Evolutionary conservation across 2,797 vertebrate species (phyloP).

Genomic region (Holocentrus rufus): DNA sequence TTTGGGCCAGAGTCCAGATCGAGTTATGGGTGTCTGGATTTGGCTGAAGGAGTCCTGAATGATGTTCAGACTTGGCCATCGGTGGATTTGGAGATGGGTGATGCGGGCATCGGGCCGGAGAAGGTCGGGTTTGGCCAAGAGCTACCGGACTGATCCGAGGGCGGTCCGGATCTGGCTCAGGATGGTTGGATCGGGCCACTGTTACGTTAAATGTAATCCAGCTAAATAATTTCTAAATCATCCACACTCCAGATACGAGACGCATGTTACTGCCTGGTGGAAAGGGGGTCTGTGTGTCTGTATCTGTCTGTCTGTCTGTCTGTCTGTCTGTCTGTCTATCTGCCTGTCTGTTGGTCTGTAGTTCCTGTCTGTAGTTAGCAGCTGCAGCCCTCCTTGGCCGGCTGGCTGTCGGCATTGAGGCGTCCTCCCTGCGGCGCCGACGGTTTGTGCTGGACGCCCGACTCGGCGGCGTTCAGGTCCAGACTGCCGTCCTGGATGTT

Average conservation of each 20-base stretch:
- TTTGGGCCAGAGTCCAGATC: no score
- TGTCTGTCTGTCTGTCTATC: slow-evolving; percentile 21
- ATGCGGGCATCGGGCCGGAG: neutral
- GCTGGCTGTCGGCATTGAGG: slow-evolving; percentile 92
- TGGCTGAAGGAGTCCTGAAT: no score
- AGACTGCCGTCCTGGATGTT: slow-evolving; percentile 98
- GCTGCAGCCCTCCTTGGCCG: slow-evolving; percentile 94
- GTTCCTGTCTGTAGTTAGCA: slow-evolving; percentile 85
- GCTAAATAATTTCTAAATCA: neutral
- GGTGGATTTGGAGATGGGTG: no score
- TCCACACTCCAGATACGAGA: slow-evolving; percentile 1
- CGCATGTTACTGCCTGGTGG: slow-evolving; percentile 20
- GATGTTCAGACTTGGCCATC: no score
- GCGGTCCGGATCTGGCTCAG: slow-evolving; percentile 1
- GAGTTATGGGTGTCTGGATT: no score
- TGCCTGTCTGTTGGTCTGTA: no score
- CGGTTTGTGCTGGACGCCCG: slow-evolving; percentile 96
- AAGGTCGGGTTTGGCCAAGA: slow-evolving; percentile 1
- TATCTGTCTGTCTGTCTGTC: slow-evolving; percentile 22
- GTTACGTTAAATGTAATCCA: neutral
- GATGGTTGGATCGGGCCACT: slow-evolving; percentile 5
- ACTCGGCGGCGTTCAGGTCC: slow-evolving; percentile 97
- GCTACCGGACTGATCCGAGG: neutral
- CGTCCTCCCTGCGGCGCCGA: slow-evolving; percentile 93
- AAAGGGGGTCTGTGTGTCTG: slow-evolving; percentile 23